Base-by-base conservation (phyloP, 2,888 invertebrate species). In the Synergus itoensis region DNA sequence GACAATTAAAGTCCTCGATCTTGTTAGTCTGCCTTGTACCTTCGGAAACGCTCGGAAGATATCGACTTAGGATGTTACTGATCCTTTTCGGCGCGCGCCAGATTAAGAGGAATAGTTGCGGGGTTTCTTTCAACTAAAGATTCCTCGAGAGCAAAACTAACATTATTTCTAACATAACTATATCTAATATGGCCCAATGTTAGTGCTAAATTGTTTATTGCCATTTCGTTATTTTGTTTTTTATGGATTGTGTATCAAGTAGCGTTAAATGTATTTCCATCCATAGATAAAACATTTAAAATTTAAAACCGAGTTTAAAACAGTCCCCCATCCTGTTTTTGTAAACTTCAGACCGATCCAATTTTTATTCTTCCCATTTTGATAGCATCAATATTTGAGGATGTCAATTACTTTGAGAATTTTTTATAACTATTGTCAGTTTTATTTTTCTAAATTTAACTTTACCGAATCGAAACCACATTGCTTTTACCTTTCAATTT, bases 1-100 rank as follows among this genome's bases (percentile, higher is more conserved):
- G 89, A 91, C 92, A 91, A 92, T 91, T 92, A 91, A 92, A 91
- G 89, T 91, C 89, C 85, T 86, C 87, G 86, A 83, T 88, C 84
- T 84, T 80, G 86, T 85, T 85, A 48, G 73, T 75, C 80, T 82
- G 76, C 65, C 63, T 53, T 57, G 60, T 36, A 53, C 75, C 75
- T 48, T 43, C 63, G 43, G 41, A 21, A 36, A 36, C 76, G 63
- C 62, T 40, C 63, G 28, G 11, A n/a, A 12, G 18, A 63, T 78
- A 75, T 79, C 77, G 73, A 73, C 73, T 73, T 48, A 73, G 69
- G 69, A 73, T 73, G 69, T 73, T 73, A 73, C 69, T 73, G 53
- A 73, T 73, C 53, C 69, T 73, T 73, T 73, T 73, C 73, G 73
- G 73, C 73, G 48, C 73, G 48, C 73, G 73, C 73, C 73, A 53